phyloP scores from a whole-genome alignment of 2,113 vertebrate species.

The Hyla sarda region DNA sequence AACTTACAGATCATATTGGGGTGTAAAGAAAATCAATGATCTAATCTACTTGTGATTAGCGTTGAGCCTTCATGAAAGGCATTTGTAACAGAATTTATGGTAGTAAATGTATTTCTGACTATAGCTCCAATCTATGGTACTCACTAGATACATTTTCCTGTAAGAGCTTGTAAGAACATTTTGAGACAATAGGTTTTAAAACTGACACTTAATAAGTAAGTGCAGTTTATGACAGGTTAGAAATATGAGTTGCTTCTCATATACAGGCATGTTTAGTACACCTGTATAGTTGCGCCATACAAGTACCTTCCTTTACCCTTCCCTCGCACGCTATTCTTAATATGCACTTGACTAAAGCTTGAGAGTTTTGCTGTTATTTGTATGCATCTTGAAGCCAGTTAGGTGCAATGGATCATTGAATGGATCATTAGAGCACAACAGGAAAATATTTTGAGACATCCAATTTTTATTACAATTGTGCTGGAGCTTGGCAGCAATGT shows the following conservation, averaged over 20 bases:
- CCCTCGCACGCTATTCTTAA: neutral
- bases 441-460: no score
- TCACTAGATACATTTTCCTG: neutral
- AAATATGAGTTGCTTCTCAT: conserved; percentile 4
- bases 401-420: no score
- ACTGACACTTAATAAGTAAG: conserved; percentile 16
- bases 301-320: neutral
- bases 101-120: neutral
- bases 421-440: no score
- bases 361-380: neutral
- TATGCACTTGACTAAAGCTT: neutral
- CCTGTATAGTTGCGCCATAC: neutral
- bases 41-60: neutral
- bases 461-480: no score
- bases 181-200: conserved; percentile 7
- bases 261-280: conserved; percentile 9
- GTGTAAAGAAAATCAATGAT: neutral
- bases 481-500: no score
- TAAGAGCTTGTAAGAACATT: conserved; percentile 11
- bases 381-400: neutral
- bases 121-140: neutral
- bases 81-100: neutral
- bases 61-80: neutral
- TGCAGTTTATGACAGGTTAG: neutral
- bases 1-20: neutral